A percentile compares a stretch with the other conserved stretches of the same genome.
These are phyloP conservation scores for Polymixis flavicincta DNA, from an alignment of 2,888 invertebrate genomes.

Conservation along the genomic window DNA sequence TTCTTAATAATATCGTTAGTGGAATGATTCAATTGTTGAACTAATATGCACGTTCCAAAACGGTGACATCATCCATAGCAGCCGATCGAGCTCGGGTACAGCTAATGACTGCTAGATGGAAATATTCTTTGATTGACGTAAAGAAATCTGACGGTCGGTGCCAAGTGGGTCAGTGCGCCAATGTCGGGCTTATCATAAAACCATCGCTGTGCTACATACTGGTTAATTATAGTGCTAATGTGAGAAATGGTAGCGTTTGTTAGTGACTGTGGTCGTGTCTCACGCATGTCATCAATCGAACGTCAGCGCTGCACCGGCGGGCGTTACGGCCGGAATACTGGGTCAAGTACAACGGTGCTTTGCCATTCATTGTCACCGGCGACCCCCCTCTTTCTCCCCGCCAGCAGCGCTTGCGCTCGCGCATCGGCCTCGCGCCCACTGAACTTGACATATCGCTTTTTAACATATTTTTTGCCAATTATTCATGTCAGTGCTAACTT, in stretches of 20 bases:
- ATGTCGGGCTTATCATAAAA: conserved; percentile 86
- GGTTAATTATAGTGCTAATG: conserved; percentile 77
- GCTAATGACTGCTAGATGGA: conserved; percentile 72
- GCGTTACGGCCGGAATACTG: conserved; percentile 84
- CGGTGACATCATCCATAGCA: conserved; percentile 81
- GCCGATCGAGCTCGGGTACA: conserved; percentile 53
- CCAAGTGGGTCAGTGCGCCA: conserved; percentile 88
- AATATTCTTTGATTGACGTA: conserved; percentile 84
- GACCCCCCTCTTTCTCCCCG: conserved; percentile 47
- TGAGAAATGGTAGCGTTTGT: conserved; percentile 70
- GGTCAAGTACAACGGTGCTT: conserved; percentile 90
- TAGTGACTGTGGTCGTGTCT: conserved; percentile 69
- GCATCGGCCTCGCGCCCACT: conserved; percentile 84
- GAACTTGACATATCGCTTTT: conserved; percentile 88
- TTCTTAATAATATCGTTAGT: conserved; percentile 63
- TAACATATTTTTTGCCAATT: conserved; percentile 81
- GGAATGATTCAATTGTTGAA: conserved; percentile 71
- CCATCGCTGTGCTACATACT: conserved; percentile 68
- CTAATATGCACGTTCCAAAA: conserved; percentile 72
- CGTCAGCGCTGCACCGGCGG: conserved; percentile 77
- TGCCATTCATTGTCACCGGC: conserved; percentile 88
- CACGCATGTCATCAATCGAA: conserved; percentile 82
- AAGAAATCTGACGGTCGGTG: conserved; percentile 77
- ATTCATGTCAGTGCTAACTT: conserved; percentile 76
- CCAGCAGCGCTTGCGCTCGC: conserved; percentile 73